Evolutionary conservation across 23 tunicate genomes (phyloP).

Genomic region (Halocynthia roretzi): DNA sequence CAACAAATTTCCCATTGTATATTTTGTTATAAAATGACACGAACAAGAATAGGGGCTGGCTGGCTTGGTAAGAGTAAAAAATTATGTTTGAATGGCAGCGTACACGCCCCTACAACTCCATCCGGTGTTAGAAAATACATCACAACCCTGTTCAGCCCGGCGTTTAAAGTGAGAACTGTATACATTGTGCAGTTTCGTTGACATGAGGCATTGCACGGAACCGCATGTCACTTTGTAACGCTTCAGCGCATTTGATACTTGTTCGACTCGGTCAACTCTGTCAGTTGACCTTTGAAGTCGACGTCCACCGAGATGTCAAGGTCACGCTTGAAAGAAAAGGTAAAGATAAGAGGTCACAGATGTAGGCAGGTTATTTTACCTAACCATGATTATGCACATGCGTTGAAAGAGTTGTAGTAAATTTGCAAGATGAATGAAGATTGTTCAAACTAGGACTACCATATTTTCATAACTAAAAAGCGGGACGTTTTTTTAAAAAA

Average conservation of each 20-base stretch:
- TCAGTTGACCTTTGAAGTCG: constrained; percentile 69
- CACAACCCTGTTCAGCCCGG: no score
- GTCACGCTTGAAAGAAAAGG: constrained; percentile 56
- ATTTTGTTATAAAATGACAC: no score
- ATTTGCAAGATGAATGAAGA: background rate
- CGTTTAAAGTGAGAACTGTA: no score
- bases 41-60: background rate
- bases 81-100: background rate
- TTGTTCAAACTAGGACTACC: no score
- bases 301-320: constrained; percentile 71
- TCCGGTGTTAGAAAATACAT: no score
- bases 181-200: background rate
- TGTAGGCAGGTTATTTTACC: background rate
- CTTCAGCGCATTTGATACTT: constrained; percentile 74
- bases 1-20: no score
- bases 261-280: constrained; percentile 58
- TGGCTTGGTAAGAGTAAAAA: background rate
- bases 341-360: background rate
- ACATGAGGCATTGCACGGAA: constrained; percentile 10
- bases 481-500: no score
- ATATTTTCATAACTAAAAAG: no score
- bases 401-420: background rate
- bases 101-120: no score
- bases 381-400: background rate
- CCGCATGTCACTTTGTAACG: background rate